Percentiles rank a stretch among this genome's conserved stretches.
phyloP scores from a whole-genome alignment of 2,888 invertebrate species.

The Conus canariensis region DNA sequence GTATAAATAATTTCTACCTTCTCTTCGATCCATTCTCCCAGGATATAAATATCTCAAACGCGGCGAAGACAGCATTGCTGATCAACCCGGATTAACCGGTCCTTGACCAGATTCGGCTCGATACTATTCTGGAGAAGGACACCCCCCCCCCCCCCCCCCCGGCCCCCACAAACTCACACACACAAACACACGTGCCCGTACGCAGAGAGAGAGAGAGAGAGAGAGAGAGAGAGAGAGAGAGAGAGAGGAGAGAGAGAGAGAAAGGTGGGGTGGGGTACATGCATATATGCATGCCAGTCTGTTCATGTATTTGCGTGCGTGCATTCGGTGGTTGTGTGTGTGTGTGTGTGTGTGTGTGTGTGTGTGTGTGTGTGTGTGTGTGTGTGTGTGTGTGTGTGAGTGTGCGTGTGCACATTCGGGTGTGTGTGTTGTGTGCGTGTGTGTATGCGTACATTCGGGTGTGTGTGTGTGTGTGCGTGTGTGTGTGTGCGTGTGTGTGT shows the following conservation, averaged over 20 bases:
- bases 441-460: neutral
- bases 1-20: no score
- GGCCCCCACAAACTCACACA: neutral
- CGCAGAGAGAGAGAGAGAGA: neutral
- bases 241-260: neutral
- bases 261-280: neutral
- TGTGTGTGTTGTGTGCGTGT: neutral
- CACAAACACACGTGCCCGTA: neutral
- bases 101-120: no score
- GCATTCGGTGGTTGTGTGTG: no score
- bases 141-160: neutral
- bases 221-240: neutral
- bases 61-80: no score
- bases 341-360: no score
- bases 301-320: no score
- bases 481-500: neutral
- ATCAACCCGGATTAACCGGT: no score
- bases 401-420: neutral
- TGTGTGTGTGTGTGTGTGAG: neutral
- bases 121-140: neutral
- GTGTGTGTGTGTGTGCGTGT: neutral
- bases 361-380: neutral
- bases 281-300: no score
- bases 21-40: no score
- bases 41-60: no score